These are phyloP conservation scores for Mustelus asterias DNA, from an alignment of 2,113 vertebrate species.

Conservation along the genomic window DNA sequence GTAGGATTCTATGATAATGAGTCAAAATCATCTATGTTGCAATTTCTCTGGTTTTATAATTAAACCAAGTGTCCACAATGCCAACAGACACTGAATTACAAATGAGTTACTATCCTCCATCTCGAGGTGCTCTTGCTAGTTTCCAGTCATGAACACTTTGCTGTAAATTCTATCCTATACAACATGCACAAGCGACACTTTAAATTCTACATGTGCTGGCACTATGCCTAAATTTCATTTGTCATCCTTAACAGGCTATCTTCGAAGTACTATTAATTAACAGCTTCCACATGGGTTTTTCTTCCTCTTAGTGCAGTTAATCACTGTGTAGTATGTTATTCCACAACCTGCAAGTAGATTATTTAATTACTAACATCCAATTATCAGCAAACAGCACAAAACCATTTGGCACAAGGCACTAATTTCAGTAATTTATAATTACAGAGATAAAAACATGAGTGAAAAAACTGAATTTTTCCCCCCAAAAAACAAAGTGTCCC, in stretches of 20 bases:
- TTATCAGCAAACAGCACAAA: conserved; percentile 24
- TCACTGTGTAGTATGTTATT: not conserved
- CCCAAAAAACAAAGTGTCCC: too few relatives aligned
- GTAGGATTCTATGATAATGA: not conserved
- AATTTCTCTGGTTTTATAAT: not conserved
- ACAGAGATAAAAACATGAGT: not conserved
- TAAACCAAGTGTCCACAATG: not conserved
- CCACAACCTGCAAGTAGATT: not conserved
- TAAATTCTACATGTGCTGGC: conserved; percentile 12
- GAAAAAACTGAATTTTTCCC: too few relatives aligned
- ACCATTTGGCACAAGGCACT: not conserved
- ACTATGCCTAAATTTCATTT: not conserved
- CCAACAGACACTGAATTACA: not conserved
- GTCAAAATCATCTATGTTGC: not conserved
- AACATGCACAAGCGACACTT: not conserved
- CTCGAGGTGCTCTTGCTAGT: not conserved
- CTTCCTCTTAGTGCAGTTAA: not conserved
- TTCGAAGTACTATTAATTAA: conserved; percentile 14
- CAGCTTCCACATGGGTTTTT: not conserved
- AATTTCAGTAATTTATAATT: conserved; percentile 14
- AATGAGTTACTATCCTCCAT: not conserved
- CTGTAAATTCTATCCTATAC: not conserved
- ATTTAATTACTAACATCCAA: conserved; percentile 18
- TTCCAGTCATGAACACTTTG: not conserved
- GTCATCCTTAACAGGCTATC: not conserved